These are phyloP conservation scores for Neelides folsomi DNA, from an alignment of 2,888 invertebrate species.

Conservation along the genomic window DNA sequence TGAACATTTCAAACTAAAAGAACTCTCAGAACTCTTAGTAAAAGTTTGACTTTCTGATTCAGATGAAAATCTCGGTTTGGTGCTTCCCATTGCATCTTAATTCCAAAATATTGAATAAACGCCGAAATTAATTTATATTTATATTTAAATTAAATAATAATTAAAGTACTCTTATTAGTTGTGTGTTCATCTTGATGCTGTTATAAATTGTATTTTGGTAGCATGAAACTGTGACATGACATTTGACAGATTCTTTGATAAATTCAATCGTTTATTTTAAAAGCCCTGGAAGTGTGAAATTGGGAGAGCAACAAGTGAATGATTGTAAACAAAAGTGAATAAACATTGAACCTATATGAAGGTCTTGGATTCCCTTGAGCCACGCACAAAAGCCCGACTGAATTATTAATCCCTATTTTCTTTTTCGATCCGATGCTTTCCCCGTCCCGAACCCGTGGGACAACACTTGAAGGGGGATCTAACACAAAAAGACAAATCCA, in stretches of 20 bases:
- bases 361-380: conserved; percentile 33
- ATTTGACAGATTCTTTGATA: too few species aligned
- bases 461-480: conserved; percentile 29
- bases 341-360: conserved; percentile 11
- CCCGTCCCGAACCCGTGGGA: conserved; percentile 29
- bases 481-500: too few species aligned
- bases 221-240: too few species aligned
- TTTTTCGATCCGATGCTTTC: conserved; percentile 23
- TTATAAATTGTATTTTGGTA: too few species aligned
- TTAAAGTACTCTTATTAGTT: too few species aligned
- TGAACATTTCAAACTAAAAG: conserved; percentile 13
- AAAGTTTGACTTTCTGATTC: conserved; percentile 14
- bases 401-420: conserved; percentile 11
- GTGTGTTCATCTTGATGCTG: too few species aligned
- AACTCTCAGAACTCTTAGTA: conserved; percentile 7
- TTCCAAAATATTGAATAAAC: not conserved
- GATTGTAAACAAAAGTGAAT: too few species aligned
- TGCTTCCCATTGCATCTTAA: conserved; percentile 15
- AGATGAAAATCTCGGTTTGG: conserved; percentile 15
- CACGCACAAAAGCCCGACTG: conserved; percentile 26
- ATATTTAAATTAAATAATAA: too few species aligned
- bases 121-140: too few species aligned
- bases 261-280: too few species aligned
- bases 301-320: too few species aligned
- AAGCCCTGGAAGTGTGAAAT: too few species aligned